phyloP scores from a whole-genome alignment of 2,113 vertebrate species.

The Takifugu bimaculatus region DNA sequence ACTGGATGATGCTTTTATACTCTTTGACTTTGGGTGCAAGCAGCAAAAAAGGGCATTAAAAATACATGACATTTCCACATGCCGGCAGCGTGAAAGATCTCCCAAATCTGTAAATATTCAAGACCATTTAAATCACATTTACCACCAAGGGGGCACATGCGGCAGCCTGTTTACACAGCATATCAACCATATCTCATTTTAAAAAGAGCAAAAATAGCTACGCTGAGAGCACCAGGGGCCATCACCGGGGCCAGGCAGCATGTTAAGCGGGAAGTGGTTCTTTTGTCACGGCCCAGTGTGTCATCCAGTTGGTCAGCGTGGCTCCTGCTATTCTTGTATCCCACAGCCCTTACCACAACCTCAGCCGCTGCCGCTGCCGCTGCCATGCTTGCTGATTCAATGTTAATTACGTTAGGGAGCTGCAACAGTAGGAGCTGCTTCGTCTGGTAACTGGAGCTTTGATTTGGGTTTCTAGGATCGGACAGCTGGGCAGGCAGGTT shows the following conservation, averaged over 20 bases:
- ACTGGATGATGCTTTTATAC: conserved; percentile 18
- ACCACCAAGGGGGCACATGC: not conserved
- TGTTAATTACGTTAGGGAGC: conserved; percentile 70
- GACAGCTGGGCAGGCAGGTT: conserved; percentile 52
- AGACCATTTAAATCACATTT: conserved; percentile 14
- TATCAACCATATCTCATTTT: conserved; percentile 2
- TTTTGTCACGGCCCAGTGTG: conserved; percentile 62
- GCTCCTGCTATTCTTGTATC: conserved; percentile 57
- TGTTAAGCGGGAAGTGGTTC: conserved; percentile 53
- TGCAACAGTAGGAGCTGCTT: conserved; percentile 56
- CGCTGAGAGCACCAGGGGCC: conserved; percentile 23
- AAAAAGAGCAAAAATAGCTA: conserved; percentile 2
- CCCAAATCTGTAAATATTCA: conserved; percentile 15
- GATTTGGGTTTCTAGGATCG: conserved; percentile 62
- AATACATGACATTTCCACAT: conserved; percentile 27
- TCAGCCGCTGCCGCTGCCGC: conserved; percentile 42
- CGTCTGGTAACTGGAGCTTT: conserved; percentile 53
- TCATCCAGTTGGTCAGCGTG: conserved; percentile 56
- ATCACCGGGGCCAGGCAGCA: conserved; percentile 46
- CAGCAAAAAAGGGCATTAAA: conserved; percentile 25
- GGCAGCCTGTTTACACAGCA: conserved; percentile 1
- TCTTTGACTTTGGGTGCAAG: conserved; percentile 3
- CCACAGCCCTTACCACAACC: conserved; percentile 52
- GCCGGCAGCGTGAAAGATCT: conserved; percentile 1
- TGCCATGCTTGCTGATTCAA: conserved; percentile 59